These are phyloP conservation scores for Sarcophaga rosellei DNA, from an alignment of 2,888 invertebrate species.

Conservation along the genomic window DNA sequence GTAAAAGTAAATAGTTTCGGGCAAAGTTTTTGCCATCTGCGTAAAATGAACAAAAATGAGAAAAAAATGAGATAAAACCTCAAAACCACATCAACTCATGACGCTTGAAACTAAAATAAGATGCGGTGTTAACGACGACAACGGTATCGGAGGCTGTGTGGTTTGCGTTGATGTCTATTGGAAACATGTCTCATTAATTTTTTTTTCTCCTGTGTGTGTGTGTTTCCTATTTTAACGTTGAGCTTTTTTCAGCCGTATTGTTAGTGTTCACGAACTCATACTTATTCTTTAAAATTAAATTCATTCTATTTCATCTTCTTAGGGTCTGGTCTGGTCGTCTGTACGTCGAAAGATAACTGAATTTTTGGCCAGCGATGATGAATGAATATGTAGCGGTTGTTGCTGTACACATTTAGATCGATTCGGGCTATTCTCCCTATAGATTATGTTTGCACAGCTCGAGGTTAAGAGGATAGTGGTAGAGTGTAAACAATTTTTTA, in stretches of 20 bases:
- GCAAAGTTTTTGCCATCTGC: conserved; percentile 53
- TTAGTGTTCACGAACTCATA: background rate
- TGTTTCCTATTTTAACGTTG: background rate
- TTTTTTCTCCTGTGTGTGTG: background rate
- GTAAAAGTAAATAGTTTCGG: conserved; percentile 52
- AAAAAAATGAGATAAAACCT: conserved; percentile 41
- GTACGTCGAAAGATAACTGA: conserved; percentile 21
- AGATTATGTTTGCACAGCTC: conserved; percentile 25
- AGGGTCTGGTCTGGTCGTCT: conserved; percentile 2
- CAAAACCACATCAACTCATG: conserved; percentile 56
- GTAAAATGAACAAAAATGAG: conserved; percentile 9
- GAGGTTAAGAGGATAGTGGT: conserved; percentile 8
- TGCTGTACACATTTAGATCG: background rate
- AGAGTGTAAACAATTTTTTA: conserved; percentile 37
- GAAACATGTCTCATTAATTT: conserved; percentile 54
- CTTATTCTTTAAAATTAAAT: conserved; percentile 46
- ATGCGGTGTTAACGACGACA: conserved; percentile 36
- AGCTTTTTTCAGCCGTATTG: background rate
- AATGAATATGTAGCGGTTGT: background rate
- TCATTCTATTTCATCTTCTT: conserved; percentile 25
- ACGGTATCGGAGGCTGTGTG: conserved; percentile 43
- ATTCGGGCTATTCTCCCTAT: conserved; percentile 14
- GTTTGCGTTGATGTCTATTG: conserved; percentile 48
- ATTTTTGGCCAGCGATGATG: conserved; percentile 16
- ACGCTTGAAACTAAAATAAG: conserved; percentile 50